Evolutionary conservation across 2,888 invertebrate genomes (phyloP), one percentile per base, ranked within the genome.

Genomic region (Pristionchus mayeri): DNA sequence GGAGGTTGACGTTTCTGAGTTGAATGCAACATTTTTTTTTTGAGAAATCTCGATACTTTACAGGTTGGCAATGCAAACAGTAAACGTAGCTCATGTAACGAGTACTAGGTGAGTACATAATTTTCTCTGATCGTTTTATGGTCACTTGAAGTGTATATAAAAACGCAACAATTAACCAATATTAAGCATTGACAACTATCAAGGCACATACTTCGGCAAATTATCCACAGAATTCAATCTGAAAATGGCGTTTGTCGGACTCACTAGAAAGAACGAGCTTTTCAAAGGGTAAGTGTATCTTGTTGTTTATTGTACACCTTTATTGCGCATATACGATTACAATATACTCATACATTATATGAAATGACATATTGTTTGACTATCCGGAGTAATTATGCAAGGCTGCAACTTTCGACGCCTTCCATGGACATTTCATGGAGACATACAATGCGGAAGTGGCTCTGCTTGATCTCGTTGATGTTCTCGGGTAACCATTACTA

Each of bases 91-190:
- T 13, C 79, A 79, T 37, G 54, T 79, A 9, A 79, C 52, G 2
- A 52, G 52, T n/a, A n/a, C 34, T 24, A 30, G 34, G 79, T 81
- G 60, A 81, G 40, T 52, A n/a, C n/a, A n/a, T n/a, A n/a, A n/a
- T n/a, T n/a, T 3, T 40, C 18, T 75, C 13, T n/a, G 3, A n/a
- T 11, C 40, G 24, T 6, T 75, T 0, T 34, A 30, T n/a, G 2
- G 9, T n/a, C 6, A n/a, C 54, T n/a, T n/a, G n/a, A n/a, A n/a
- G n/a, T n/a, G n/a, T n/a, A n/a, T n/a, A n/a, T n/a, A n/a, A n/a
- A n/a, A n/a, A n/a, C n/a, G n/a, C n/a, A n/a, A n/a, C n/a, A n/a
- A n/a, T n/a, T n/a, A n/a, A n/a, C n/a, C n/a, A n/a, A n/a, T n/a
- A n/a, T 81, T 40, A 40, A 81, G 81, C 37, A 60, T 81, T 0